Conservation (phyloP, 2,888 invertebrate species). For the Biston stratarius region DNA sequence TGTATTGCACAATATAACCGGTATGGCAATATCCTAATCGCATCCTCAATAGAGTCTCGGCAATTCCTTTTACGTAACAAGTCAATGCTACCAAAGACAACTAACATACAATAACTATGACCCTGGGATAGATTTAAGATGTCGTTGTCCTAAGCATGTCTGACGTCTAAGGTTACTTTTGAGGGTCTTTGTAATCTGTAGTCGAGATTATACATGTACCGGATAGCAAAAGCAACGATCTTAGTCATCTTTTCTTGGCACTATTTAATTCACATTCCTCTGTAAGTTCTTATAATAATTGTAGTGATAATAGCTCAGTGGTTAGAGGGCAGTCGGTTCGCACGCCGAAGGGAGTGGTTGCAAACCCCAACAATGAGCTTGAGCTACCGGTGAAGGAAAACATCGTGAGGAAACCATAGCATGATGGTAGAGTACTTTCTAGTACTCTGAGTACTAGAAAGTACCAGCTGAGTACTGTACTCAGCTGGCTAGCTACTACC, state of each 20-base stretch:
- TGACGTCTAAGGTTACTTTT: slow-evolving; percentile 8
- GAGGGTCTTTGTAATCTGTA: slow-evolving; percentile 1
- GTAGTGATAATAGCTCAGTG: background rate
- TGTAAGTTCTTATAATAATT: background rate
- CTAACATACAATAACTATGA: background rate
- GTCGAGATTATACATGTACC: background rate
- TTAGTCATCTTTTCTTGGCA: slow-evolving; percentile 14
- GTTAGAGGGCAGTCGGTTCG: too few species aligned
- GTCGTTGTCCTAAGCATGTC: background rate
- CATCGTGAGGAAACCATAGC: too few species aligned
- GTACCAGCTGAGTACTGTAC: too few species aligned
- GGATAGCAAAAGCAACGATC: slow-evolving; percentile 1
- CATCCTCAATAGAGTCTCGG: background rate
- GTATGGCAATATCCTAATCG: background rate
- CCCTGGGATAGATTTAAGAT: background rate
- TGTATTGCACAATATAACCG: too few species aligned
- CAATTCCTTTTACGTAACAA: background rate
- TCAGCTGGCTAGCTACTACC: too few species aligned
- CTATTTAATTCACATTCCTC: slow-evolving; percentile 4
- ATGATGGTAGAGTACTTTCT: too few species aligned
- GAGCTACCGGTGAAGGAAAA: too few species aligned
- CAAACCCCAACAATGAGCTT: too few species aligned
- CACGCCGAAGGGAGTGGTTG: too few species aligned
- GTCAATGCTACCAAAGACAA: background rate
- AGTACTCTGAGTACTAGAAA: too few species aligned